phyloP scores from a whole-genome alignment of 1,140 invertebrate genomes.

The Euura saliciscinereae region DNA sequence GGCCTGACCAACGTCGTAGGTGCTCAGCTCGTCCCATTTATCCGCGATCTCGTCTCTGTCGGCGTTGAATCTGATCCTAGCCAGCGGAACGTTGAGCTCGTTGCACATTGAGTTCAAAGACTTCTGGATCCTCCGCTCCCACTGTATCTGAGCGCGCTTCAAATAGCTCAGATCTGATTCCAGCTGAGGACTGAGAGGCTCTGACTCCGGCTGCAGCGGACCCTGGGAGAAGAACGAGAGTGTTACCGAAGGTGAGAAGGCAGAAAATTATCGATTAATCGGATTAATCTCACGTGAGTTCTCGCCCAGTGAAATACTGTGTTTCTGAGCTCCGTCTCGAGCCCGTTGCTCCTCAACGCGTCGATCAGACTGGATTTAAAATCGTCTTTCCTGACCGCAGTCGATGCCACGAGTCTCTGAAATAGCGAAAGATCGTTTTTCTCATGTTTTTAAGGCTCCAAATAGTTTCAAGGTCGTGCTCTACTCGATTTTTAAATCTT shows the following conservation, averaged over 20 bases:
- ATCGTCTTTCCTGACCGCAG: slow-evolving; percentile 74
- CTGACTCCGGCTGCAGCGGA: slow-evolving; percentile 54
- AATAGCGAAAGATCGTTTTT: slow-evolving; percentile 21
- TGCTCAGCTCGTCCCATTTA: slow-evolving; percentile 93
- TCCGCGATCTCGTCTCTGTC: slow-evolving; percentile 83
- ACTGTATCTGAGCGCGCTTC: slow-evolving; percentile 83
- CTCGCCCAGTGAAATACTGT: slow-evolving; percentile 82
- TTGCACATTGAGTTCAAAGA: slow-evolving; percentile 94
- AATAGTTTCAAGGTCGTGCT: neutral
- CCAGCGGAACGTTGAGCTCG: slow-evolving; percentile 82
- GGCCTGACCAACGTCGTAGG: slow-evolving; percentile 79
- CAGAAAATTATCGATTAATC: slow-evolving; percentile 9
- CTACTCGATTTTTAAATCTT: neutral
- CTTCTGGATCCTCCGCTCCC: slow-evolving; percentile 94
- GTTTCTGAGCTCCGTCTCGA: slow-evolving; percentile 82
- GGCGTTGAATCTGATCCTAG: slow-evolving; percentile 73
- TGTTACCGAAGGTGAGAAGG: neutral
- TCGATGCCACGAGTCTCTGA: slow-evolving; percentile 75
- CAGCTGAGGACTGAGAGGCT: slow-evolving; percentile 30
- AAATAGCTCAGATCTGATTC: slow-evolving; percentile 66
- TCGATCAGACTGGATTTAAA: slow-evolving; percentile 77
- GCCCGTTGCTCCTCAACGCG: slow-evolving; percentile 74
- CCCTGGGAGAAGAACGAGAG: slow-evolving; percentile 45
- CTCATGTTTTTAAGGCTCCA: neutral
- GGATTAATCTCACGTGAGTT: slow-evolving; percentile 55